Conservation (phyloP, 2,888 invertebrate genomes). For the Andrena hattorfiana region DNA sequence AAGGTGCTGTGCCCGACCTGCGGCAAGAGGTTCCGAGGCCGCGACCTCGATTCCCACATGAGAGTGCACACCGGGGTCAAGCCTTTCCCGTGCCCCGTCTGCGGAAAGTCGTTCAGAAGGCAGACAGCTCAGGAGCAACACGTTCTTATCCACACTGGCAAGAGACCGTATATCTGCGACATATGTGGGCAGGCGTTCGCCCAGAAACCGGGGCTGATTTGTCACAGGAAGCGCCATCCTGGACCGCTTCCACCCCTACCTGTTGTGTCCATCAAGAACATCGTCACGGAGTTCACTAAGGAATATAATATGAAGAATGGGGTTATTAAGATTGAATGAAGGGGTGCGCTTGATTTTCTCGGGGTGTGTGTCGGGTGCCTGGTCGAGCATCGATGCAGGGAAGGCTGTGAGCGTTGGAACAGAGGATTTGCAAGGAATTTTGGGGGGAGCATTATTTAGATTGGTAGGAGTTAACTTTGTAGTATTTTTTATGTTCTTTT, state of each 20-base stretch:
- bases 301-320: constrained; percentile 71
- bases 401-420: constrained; percentile 10
- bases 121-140: constrained; percentile 77
- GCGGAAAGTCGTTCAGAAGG: constrained; percentile 72
- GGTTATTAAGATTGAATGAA: constrained; percentile 62
- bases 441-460: background rate
- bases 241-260: constrained; percentile 76
- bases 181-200: constrained; percentile 77
- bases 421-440: background rate
- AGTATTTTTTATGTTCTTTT: background rate
- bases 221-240: constrained; percentile 76
- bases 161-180: constrained; percentile 76
- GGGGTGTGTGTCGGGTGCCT: background rate
- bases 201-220: constrained; percentile 77
- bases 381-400: background rate
- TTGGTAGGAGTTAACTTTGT: background rate
- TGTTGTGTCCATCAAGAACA: constrained; percentile 74
- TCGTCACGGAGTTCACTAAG: constrained; percentile 74
- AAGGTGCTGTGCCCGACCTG: constrained; percentile 77
- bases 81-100: constrained; percentile 77
- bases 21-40: constrained; percentile 74
- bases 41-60: constrained; percentile 78
- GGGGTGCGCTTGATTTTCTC: background rate
- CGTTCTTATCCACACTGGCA: constrained; percentile 77
- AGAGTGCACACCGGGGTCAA: constrained; percentile 78